Evolutionary conservation across 2,888 invertebrate species (phyloP), one percentile per base, ranked within the genome.

Genomic region (Diadegma fenestrale): DNA sequence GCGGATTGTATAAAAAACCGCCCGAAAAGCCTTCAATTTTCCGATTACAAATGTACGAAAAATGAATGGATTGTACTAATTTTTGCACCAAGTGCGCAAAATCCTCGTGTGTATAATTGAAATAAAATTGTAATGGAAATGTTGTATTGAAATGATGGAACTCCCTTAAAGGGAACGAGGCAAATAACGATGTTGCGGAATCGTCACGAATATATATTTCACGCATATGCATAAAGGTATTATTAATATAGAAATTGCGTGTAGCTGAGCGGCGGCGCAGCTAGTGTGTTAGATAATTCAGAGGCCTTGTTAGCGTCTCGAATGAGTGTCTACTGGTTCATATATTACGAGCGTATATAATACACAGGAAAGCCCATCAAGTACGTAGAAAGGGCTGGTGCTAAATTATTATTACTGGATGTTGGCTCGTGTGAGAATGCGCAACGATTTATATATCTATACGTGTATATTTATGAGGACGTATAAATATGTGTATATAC

Each of bases 301-400:
- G 77, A 19, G 54, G 19, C 69, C 78, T 84, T 80, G 84, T 81
- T 86, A 81, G 86, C 80, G 73, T 73, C 76, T 80, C 69, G 76
- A 80, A 82, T 76, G 84, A 78, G 69, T 84, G 80, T 51, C 72
- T 51, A 54, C 73, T 48, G 58, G 80, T 79, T 54, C 78, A 73
- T 81, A 75, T 69, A 81, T 79, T 81, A 81, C 61, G 41, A 22
- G 45, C 22, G 41, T 19, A 41, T 33, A 41, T 33, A 37, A 61
- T 71, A 48, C n/a, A 22, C 12, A 26, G 41, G 12, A 37, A 4
- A 54, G 2, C 71, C n/a, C 37, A n/a, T n/a, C n/a, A 37, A 7
- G 72, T 6, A 43, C 45, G 45, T 76, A 64, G 19, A 14, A 63
- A 64, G 33, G 10, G 68, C 77, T 33, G 71, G 77, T 64, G 81